Conservation (phyloP, 2,113 vertebrate genomes). For the Crotalus helleri region DNA sequence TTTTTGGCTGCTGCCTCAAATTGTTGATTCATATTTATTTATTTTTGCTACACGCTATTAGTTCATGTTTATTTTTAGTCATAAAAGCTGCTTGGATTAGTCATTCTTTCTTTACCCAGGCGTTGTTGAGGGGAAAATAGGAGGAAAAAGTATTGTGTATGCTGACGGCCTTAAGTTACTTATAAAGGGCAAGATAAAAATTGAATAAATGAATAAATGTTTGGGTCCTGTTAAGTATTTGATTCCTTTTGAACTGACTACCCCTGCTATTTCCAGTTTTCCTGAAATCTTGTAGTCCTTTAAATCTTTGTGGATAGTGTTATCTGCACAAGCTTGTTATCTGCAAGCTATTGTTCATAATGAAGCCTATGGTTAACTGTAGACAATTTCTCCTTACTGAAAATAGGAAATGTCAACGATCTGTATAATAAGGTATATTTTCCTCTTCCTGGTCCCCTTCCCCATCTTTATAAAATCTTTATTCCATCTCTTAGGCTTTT, state of each 20-base stretch:
- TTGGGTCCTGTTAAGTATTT: no score
- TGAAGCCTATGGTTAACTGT: not conserved
- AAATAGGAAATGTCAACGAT: not conserved
- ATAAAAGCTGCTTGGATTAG: not conserved
- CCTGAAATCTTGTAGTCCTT: not conserved
- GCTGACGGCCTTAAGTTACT: not conserved
- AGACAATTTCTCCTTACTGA: not conserved
- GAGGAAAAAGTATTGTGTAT: not conserved
- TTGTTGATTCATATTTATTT: not conserved
- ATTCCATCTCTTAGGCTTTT: not conserved
- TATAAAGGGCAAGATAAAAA: not conserved
- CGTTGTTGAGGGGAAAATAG: not conserved
- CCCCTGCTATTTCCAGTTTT: not conserved
- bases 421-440: not conserved
- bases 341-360: not conserved
- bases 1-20: not conserved
- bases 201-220: not conserved
- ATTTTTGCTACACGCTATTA: not conserved
- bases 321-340: not conserved
- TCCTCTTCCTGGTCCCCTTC: no score
- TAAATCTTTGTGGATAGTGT: not conserved
- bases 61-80: not conserved
- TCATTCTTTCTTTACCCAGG: not conserved
- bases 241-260: not conserved
- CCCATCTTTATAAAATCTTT: not conserved